Evolutionary conservation across 2,113 vertebrate genomes (phyloP), one percentile per base, ranked within the genome.

Genomic region (Brachirus orientalis): DNA sequence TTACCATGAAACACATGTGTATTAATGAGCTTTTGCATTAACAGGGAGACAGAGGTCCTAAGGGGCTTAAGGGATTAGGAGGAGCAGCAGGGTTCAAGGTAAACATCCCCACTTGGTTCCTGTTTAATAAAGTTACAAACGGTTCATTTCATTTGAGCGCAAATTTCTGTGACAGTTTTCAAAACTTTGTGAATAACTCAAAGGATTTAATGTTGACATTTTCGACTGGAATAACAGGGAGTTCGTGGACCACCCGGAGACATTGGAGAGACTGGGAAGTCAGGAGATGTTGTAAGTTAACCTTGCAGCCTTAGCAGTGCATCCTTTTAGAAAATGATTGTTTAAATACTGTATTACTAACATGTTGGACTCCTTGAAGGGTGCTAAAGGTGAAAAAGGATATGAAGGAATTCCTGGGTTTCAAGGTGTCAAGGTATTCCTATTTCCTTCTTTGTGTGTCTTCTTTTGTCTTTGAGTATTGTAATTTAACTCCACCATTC

Each of bases 1-100:
- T 60, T 51, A 44, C 7, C 16, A 7, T 50, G 20, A 74, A 16
- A 60, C 11, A 47, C n/a, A 16, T 79, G 14, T 54, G 35, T 65
- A 59, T 69, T 69, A 55, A 75, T 64, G 63, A 60, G 45, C 54
- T 75, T 75, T 74, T 79, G 59, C 88, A 48, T 81, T 79, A 58
- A 69, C 84, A 94, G 90, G 85, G 83, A 22, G 82, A 88, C 28
- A 87, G 91, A 84, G 93, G 94, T 65, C 69, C 86, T 12, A 90
- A 93, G 71, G 93, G 93, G 6, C 84, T 93, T 44, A 93, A 92
- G 80, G 94, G 94, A 76, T 82, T 95, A 72, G 72, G 69, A 74
- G 94, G 93, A 38, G 90, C 92, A 38, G 60, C 40, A 1, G 93
- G 94, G 35, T 92, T 92, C 72, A 94, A 92, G 92, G 93, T 94